These are phyloP conservation scores for Diglossa cyanea DNA, from an alignment of 2,797 vertebrate species.

Conservation along the genomic window DNA sequence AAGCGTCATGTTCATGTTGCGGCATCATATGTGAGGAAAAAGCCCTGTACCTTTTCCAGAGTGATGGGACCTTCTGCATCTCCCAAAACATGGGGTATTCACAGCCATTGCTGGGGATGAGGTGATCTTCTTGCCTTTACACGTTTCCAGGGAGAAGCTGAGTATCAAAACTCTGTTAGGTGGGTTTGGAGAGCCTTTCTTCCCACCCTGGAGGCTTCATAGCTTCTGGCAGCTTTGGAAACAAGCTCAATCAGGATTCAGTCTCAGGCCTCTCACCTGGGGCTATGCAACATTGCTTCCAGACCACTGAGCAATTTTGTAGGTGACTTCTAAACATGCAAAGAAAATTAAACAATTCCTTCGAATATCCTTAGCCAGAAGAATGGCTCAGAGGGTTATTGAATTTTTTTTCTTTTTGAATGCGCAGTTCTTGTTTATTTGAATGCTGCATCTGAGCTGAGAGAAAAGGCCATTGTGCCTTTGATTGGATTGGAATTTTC, in stretches of 20 bases:
- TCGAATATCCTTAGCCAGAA: constrained; percentile 45
- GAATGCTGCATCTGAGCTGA: constrained; percentile 24
- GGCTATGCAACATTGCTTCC: constrained; percentile 10
- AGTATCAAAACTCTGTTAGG: background rate
- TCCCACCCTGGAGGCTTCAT: background rate
- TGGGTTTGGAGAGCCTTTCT: background rate
- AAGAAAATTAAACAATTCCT: constrained; percentile 43
- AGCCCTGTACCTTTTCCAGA: background rate
- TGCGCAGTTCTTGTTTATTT: constrained; percentile 32
- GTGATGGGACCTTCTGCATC: background rate
- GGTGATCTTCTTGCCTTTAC: background rate
- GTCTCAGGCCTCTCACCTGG: constrained; percentile 6
- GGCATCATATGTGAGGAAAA: background rate
- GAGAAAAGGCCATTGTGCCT: constrained; percentile 15
- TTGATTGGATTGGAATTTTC: constrained; percentile 5
- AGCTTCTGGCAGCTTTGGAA: constrained; percentile 29
- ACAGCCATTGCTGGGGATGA: background rate
- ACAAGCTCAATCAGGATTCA: constrained; percentile 15
- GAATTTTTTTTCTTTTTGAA: background rate
- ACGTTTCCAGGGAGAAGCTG: background rate
- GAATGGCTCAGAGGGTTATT: constrained; percentile 29
- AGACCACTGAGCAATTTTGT: constrained; percentile 36
- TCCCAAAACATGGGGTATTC: background rate
- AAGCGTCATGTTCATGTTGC: fast-evolving
- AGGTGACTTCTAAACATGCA: constrained; percentile 56